Evolutionary conservation across 2,797 vertebrate genomes (phyloP), one percentile per base, ranked within the genome.

Genomic region (Premnoplex brunnescens): DNA sequence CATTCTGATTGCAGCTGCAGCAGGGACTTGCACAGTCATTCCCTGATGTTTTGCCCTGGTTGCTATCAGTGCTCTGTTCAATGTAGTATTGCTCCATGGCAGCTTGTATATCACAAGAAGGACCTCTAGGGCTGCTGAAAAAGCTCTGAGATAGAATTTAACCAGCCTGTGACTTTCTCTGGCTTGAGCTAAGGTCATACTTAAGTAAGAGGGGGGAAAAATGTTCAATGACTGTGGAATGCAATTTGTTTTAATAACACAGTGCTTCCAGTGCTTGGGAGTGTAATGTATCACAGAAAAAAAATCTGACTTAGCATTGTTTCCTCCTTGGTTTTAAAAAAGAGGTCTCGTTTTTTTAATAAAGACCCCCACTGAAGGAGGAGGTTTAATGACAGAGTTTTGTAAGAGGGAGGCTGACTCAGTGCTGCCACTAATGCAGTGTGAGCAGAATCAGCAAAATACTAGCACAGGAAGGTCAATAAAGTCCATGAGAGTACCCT

Each of bases 401-500:
- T 84, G 14, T 39, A 76, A 78, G 64, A 71, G 69, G 80, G 75
- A 96, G 78, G 82, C 78, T 93, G 80, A 96, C 56, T 43, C 78
- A 82, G 66, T 56, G 28, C 72, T 91, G 75, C 78, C 58, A 75
- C 9, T 91, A 87, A 80, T 21, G 15, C 63, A 72, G 58, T 2
- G 0, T 66, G 68, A 91, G 83, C 83, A 83, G 63, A 91, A 91
- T 94, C 89, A 96, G 89, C 88, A 95, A 92, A 94, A 81, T 41
- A 9, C 46, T 66, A 64, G 22, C 24, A 59, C 34, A 48, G 51
- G 28, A 84, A 96, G 95, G 69, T 80, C 84, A 93, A 37, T 81
- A 43, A 92, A 94, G 67, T 75, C 80, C 56, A 39, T 2, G 12
- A 39, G 8, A 86, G 24, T 55, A 91, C 64, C 19, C 37, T 77